Conservation (phyloP, 1,140 invertebrate genomes). For the Drosophila nigrodunni region DNA sequence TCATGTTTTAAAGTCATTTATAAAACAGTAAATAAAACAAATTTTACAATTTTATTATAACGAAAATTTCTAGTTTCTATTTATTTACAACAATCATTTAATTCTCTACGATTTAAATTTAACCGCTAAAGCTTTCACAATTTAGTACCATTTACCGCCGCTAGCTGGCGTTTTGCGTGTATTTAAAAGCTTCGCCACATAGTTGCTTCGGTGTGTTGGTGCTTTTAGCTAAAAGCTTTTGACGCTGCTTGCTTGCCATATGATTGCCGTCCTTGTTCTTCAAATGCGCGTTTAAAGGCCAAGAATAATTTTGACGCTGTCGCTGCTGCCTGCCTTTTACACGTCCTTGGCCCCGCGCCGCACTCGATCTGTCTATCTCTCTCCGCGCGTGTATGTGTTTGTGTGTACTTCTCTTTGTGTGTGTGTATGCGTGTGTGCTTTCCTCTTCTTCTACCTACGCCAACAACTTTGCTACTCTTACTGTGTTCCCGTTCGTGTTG, state of each 20-base stretch:
- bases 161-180: slow-evolving; percentile 20
- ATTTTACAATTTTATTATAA: slow-evolving; percentile 15
- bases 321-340: slow-evolving; percentile 51
- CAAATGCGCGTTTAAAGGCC: slow-evolving; percentile 82
- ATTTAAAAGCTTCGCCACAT: slow-evolving; percentile 15
- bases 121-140: slow-evolving; percentile 21
- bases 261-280: slow-evolving; percentile 84
- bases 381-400: not conserved
- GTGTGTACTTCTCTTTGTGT: not conserved
- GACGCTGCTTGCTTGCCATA: slow-evolving; percentile 52
- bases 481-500: slow-evolving; percentile 80
- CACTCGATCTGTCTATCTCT: slow-evolving; percentile 41
- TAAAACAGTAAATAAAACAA: slow-evolving; percentile 15
- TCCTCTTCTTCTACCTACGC: slow-evolving; percentile 81
- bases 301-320: slow-evolving; percentile 71
- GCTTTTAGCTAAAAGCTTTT: slow-evolving; percentile 68
- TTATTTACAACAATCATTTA: slow-evolving; percentile 2
- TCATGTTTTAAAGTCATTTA: slow-evolving; percentile 24
- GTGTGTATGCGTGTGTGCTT: slow-evolving; percentile 54
- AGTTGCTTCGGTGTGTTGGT: slow-evolving; percentile 37
- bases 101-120: not conserved
- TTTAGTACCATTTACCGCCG: not conserved
- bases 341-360: slow-evolving; percentile 69
- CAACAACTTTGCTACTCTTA: slow-evolving; percentile 76
- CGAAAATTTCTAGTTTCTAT: not conserved